These are phyloP conservation scores for Crotalus helleri DNA, from an alignment of 2,113 vertebrate genomes.

Conservation along the genomic window DNA sequence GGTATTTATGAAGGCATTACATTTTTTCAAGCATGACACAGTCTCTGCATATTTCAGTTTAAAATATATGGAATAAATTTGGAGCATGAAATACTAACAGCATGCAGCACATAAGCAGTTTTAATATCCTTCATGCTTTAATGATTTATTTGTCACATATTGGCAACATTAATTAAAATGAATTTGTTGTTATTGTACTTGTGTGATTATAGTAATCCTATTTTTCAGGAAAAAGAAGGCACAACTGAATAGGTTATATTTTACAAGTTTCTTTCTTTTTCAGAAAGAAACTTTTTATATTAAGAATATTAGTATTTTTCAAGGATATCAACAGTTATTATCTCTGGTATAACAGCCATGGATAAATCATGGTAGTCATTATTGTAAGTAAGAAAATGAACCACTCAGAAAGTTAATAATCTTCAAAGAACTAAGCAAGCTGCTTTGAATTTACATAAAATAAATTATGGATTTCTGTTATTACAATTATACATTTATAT, in stretches of 20 bases:
- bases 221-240: neutral
- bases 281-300: neutral
- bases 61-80: neutral
- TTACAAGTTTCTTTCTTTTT: neutral
- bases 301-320: neutral
- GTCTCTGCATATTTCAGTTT: neutral
- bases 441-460: neutral
- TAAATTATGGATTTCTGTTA: neutral
- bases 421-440: neutral
- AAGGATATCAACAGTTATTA: neutral
- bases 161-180: neutral
- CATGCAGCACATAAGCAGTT: neutral
- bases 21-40: fast-evolving
- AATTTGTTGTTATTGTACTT: neutral
- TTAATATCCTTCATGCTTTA: neutral
- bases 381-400: neutral
- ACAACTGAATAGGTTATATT: neutral
- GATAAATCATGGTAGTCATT: neutral
- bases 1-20: neutral
- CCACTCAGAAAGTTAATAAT: neutral
- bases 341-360: neutral
- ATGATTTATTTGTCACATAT: neutral
- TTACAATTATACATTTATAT: neutral
- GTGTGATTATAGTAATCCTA: neutral
- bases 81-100: neutral